Evolutionary conservation across 2,888 invertebrate genomes (phyloP).

Genomic region (Cephus runcator): DNA sequence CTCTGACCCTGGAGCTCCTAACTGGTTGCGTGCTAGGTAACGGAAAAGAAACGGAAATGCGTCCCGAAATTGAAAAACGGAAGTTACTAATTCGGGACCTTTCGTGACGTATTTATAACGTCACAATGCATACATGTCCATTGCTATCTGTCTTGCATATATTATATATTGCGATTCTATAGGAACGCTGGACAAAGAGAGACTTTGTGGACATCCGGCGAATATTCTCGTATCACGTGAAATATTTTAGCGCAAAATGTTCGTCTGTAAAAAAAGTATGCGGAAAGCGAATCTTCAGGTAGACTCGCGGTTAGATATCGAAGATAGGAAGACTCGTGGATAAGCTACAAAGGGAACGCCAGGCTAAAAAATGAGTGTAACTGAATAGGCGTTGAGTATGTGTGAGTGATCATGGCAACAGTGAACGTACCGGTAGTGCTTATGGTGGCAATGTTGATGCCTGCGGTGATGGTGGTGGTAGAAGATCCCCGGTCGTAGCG

Average conservation of each 20-base stretch:
- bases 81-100: too few relatives aligned
- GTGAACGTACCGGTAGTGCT: neutral
- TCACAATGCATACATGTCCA: neutral
- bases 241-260: neutral
- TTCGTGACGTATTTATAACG: too few relatives aligned
- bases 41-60: too few relatives aligned
- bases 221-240: neutral
- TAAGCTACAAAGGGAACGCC: neutral
- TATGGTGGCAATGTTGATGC: neutral
- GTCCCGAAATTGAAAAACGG: too few relatives aligned
- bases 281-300: neutral
- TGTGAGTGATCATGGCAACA: neutral
- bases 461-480: neutral
- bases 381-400: neutral
- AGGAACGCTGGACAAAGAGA: neutral
- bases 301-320: neutral
- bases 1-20: too few relatives aligned
- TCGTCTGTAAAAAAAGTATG: neutral
- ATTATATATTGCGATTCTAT: neutral
- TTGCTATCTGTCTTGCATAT: neutral
- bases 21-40: too few relatives aligned
- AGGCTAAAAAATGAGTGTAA: neutral
- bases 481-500: constrained; percentile 15
- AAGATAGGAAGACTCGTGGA: neutral
- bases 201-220: neutral